These are phyloP conservation scores for Anolis carolinensis DNA, from an alignment of 2,113 vertebrate genomes.

Conservation along the genomic window DNA sequence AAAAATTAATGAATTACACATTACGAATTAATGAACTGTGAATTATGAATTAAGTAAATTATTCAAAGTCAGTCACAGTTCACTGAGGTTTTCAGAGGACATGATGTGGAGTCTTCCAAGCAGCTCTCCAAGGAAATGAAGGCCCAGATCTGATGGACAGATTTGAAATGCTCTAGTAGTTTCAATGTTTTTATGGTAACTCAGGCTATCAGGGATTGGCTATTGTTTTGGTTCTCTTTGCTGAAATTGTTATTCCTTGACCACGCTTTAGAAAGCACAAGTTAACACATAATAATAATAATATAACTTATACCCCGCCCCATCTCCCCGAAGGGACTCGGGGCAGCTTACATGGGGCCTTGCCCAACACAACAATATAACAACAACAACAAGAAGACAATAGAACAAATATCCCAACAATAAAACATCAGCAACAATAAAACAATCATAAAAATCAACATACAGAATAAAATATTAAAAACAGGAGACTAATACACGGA, in stretches of 20 bases:
- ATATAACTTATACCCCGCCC: no score
- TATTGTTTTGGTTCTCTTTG: conserved; percentile 7
- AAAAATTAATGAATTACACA: conserved; percentile 41
- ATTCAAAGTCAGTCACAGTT: conserved; percentile 36
- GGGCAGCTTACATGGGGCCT: no score
- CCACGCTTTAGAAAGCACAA: background rate
- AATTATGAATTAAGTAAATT: conserved; percentile 36
- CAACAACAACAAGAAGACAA: no score
- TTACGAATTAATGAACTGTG: conserved; percentile 39
- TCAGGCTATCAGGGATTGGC: background rate
- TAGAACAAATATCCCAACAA: no score
- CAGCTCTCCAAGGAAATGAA: conserved; percentile 15
- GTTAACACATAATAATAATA: background rate
- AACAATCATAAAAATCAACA: no score
- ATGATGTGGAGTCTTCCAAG: conserved; percentile 4
- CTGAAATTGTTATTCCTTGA: background rate
- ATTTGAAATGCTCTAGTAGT: background rate
- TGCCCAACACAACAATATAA: no score
- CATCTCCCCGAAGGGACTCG: no score
- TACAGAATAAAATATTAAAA: no score
- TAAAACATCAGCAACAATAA: no score
- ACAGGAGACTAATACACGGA: no score
- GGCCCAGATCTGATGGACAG: conserved; percentile 12
- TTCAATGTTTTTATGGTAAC: background rate
- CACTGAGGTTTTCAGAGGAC: conserved; percentile 24